Conservation (phyloP, 2,113 vertebrate species). For the Pomatostomus ruficeps region DNA sequence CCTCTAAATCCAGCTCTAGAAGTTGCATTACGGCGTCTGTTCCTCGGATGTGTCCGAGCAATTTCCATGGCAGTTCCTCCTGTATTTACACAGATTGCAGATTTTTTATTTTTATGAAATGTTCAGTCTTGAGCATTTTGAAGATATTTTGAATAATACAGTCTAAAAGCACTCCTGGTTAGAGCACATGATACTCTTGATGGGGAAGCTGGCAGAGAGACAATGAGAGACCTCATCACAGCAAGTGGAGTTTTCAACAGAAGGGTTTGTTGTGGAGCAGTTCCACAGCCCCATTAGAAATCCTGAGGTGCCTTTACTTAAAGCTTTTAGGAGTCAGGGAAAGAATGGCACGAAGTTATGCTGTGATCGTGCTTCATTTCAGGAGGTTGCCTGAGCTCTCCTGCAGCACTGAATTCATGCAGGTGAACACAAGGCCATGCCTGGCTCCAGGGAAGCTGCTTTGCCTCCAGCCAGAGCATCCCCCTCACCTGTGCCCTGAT, state of each 20-base stretch:
- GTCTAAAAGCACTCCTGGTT: neutral
- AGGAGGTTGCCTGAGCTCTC: neutral
- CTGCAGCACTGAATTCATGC: neutral
- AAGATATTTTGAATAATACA: neutral
- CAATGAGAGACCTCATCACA: neutral
- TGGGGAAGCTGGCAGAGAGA: neutral
- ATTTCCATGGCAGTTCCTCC: neutral
- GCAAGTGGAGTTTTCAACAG: neutral
- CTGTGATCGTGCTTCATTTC: neutral
- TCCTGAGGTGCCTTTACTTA: neutral
- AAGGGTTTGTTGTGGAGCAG: neutral
- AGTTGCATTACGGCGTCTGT: neutral
- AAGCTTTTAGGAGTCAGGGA: neutral
- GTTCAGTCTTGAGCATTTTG: neutral
- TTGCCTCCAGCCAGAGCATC: neutral
- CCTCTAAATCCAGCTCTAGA: neutral
- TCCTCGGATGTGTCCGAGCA: neutral
- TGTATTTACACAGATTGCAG: neutral
- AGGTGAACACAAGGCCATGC: neutral
- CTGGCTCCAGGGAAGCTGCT: neutral
- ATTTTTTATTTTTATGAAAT: neutral
- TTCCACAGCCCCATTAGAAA: neutral
- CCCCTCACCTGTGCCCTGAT: neutral
- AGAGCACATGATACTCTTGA: neutral
- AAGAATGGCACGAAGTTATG: neutral